These are phyloP conservation scores for Mormyrus iriodes DNA, from an alignment of 2,113 vertebrate species.

Conservation along the genomic window DNA sequence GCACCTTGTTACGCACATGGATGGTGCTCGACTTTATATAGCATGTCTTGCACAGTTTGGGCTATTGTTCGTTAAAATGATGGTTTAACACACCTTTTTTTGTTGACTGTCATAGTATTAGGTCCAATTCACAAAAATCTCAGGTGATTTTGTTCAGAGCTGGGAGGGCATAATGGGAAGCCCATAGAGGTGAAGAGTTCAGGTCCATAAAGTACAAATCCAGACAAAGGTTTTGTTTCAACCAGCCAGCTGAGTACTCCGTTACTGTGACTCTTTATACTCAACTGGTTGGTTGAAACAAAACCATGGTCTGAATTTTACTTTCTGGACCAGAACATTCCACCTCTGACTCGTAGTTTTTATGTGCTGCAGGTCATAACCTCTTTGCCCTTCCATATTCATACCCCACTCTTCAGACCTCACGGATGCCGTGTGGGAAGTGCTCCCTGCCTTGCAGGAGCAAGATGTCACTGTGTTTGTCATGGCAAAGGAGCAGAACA, in stretches of 20 bases:
- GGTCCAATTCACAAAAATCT: background rate
- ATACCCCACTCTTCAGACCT: slow-evolving; percentile 52
- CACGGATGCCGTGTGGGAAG: slow-evolving; percentile 64
- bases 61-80: too few species aligned
- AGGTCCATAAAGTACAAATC: background rate
- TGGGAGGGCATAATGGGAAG: background rate
- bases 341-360: background rate
- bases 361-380: background rate
- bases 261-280: too few species aligned
- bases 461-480: slow-evolving; percentile 64
- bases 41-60: too few species aligned
- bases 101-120: too few species aligned
- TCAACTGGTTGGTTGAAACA: background rate
- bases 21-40: background rate
- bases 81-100: too few species aligned
- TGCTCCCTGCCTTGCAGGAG: slow-evolving; percentile 64
- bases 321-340: background rate
- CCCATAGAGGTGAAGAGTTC: background rate
- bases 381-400: background rate
- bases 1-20: background rate
- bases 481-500: slow-evolving; percentile 57
- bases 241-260: background rate
- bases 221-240: background rate
- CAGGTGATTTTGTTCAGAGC: background rate
- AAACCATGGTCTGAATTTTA: background rate